These are phyloP conservation scores for Pygoscelis adeliae DNA, from an alignment of 2,113 vertebrate species.

Conservation along the genomic window DNA sequence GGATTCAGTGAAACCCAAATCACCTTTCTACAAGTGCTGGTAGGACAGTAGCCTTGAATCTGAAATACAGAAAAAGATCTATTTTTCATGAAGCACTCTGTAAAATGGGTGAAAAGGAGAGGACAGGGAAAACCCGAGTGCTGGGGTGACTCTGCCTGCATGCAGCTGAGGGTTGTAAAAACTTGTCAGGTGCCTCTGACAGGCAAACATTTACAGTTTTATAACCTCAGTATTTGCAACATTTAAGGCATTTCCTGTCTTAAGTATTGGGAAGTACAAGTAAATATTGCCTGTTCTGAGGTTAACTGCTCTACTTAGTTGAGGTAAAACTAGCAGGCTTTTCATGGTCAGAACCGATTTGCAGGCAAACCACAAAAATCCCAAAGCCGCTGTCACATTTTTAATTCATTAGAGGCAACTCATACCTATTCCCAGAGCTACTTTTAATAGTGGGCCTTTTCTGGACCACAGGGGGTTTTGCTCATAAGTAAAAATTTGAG, in stretches of 20 bases:
- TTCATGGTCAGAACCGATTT: background rate
- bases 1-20: background rate
- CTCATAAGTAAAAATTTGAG: background rate
- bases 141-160: background rate
- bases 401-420: conserved; percentile 26
- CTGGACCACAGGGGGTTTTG: background rate
- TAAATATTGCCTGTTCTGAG: conserved; percentile 53
- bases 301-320: conserved; percentile 5
- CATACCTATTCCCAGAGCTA: background rate
- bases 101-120: background rate
- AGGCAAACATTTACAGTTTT: conserved; percentile 50
- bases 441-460: background rate
- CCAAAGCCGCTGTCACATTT: conserved; percentile 31
- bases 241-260: conserved; percentile 66
- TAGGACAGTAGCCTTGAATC: background rate
- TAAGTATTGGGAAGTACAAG: conserved; percentile 42
- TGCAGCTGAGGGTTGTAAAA: background rate
- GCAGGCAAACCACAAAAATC: conserved; percentile 46
- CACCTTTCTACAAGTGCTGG: background rate
- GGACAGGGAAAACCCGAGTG: background rate
- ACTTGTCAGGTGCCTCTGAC: conserved; percentile 16
- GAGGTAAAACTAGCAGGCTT: conserved; percentile 8
- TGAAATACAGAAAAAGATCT: background rate
- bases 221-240: conserved; percentile 59
- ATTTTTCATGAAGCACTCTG: background rate